A percentile compares a stretch with the other conserved stretches of the same genome.
phyloP scores from a whole-genome alignment of 2,888 invertebrate genomes.

The Sphaerophoria rueppellii region DNA sequence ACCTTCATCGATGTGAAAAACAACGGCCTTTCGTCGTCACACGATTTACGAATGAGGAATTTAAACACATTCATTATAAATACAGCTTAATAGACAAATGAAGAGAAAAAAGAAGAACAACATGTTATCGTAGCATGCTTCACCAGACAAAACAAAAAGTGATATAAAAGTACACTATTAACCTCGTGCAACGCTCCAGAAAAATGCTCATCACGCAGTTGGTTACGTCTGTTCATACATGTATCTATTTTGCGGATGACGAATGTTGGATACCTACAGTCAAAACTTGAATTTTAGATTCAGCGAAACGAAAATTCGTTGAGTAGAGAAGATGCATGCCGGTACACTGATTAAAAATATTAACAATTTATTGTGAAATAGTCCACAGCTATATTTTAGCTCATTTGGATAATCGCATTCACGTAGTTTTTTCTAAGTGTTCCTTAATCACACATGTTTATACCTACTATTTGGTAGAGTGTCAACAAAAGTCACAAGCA shows the following conservation, averaged over 20 bases:
- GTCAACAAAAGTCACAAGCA: slow-evolving; percentile 31
- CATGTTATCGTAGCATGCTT: slow-evolving; percentile 17
- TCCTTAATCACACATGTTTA: no score
- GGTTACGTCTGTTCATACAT: slow-evolving; percentile 47
- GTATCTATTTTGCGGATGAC: slow-evolving; percentile 31
- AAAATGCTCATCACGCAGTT: slow-evolving; percentile 72
- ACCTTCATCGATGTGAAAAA: slow-evolving; percentile 13
- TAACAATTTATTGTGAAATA: no score
- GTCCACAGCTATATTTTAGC: no score
- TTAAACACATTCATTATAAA: slow-evolving; percentile 52
- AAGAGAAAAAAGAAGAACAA: slow-evolving; percentile 1
- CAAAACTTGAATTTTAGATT: background rate
- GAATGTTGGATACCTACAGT: slow-evolving; percentile 9
- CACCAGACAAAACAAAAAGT: slow-evolving; percentile 27
- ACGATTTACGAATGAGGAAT: slow-evolving; percentile 40
- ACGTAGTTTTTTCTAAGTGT: background rate
- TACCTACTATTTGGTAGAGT: no score
- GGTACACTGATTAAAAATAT: background rate
- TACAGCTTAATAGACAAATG: slow-evolving; percentile 1
- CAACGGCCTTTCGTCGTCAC: slow-evolving; percentile 20
- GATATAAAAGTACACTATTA: slow-evolving; percentile 50
- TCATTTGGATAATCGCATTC: no score
- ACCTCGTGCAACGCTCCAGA: slow-evolving; percentile 72
- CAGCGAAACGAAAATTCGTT: no score
- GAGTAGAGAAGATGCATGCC: no score